Evolutionary conservation across 2,888 invertebrate species (phyloP), one percentile per base, ranked within the genome.

Genomic region (Marasmarcha lunaedactyla): DNA sequence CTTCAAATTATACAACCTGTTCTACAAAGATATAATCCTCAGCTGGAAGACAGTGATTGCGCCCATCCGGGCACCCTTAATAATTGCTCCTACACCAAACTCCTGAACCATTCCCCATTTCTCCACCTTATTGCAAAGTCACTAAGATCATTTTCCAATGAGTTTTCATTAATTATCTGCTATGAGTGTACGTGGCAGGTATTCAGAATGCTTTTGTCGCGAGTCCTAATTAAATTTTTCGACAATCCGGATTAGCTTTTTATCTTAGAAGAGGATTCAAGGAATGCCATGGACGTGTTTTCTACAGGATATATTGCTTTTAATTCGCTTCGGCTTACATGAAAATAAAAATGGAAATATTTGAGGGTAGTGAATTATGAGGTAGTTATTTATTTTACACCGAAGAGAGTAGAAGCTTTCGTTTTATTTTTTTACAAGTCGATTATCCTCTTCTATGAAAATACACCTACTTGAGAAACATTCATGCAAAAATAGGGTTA

Each of bases 211-310:
- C 11, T 15, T 36, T 36, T 36, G 36, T 36, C 15, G 11, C 11
- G 36, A 13, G 12, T 14, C 15, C 15, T 36, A 36, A 36, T 36
- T 15, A 36, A 36, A 36, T 14, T 36, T 15, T 15, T 36, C 36
- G 15, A 36, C 15, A 36, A 36, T 36, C 20, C 36, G 36, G 35
- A 35, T 35, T 14, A 35, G 15, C 11, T 10, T 15, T 11, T n/a
- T 30, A 11, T 11, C 30, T 30, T 30, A 30, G 30, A 10, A 30
- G 30, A 7, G 35, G 14, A 35, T 35, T 35, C 14, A 2, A 15
- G 20, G 30, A 30, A 30, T 11, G n/a, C 3, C n/a, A 2, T 30
- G n/a, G n/a, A 9, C 11, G 30, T n/a, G 30, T 11, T 20, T 20
- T 7, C 20, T 20, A 3, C 20, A 7, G 20, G 7, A 20, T 20